These are phyloP conservation scores for Pagrus major DNA, from an alignment of 2,113 vertebrate species.

Conservation along the genomic window DNA sequence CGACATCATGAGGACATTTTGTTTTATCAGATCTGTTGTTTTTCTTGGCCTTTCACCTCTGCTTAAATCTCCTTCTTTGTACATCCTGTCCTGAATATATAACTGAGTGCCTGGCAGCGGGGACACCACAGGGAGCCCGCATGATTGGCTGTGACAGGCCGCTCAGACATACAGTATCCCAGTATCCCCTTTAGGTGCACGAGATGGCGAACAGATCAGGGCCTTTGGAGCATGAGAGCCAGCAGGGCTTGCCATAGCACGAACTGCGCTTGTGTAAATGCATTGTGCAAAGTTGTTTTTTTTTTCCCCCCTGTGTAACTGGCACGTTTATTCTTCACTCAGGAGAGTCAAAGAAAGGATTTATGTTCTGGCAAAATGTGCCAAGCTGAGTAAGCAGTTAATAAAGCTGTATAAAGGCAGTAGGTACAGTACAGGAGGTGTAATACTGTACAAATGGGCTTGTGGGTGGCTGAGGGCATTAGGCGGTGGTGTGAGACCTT, in stretches of 20 bases:
- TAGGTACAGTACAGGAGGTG: not conserved
- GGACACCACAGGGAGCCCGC: not conserved
- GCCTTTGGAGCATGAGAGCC: not conserved
- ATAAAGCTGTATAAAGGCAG: not conserved
- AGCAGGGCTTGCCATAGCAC: not conserved
- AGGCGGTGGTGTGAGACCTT: slow-evolving; percentile 63
- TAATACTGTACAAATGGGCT: slow-evolving; percentile 19
- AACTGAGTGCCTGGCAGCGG: slow-evolving; percentile 10
- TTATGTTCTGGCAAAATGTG: slow-evolving; percentile 9
- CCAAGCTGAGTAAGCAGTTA: slow-evolving; percentile 14
- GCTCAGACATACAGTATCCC: slow-evolving; percentile 7
- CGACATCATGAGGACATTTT: not conserved
- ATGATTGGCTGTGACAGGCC: slow-evolving; percentile 47
- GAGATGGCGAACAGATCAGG: not conserved
- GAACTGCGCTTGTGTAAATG: slow-evolving; percentile 6
- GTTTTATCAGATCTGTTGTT: not conserved
- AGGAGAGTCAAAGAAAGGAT: slow-evolving; percentile 23
- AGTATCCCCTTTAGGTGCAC: slow-evolving; percentile 12
- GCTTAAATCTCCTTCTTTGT: slow-evolving; percentile 2
- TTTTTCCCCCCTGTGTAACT: not conserved
- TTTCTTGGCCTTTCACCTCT: not conserved
- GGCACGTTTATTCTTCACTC: slow-evolving; percentile 14
- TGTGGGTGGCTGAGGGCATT: slow-evolving; percentile 15
- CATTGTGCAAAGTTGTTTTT: slow-evolving; percentile 16
- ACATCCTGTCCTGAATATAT: slow-evolving; percentile 54